Conservation (phyloP, 1,140 invertebrate species). For the Pemphigus obesinymphae region DNA sequence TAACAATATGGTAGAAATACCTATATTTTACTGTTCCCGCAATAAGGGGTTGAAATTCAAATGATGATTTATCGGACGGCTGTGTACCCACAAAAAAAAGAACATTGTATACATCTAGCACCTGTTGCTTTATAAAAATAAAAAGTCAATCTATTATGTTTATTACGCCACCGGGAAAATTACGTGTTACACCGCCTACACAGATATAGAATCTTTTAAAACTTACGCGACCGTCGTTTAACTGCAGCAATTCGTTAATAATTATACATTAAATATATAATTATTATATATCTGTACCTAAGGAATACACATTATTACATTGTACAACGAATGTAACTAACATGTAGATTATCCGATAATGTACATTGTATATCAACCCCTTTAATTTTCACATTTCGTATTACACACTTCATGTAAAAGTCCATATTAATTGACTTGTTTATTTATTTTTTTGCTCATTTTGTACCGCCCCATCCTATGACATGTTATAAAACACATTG, state of each 20-base stretch:
- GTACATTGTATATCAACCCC: too few relatives aligned
- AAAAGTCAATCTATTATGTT: neutral
- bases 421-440: too few relatives aligned
- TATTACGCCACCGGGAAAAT: constrained; percentile 30
- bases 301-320: too few relatives aligned
- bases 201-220: neutral
- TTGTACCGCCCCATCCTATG: too few relatives aligned
- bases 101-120: neutral
- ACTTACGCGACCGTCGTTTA: neutral
- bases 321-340: too few relatives aligned
- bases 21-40: neutral
- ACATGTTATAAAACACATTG: too few relatives aligned
- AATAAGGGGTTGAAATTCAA: neutral
- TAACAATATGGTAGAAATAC: neutral
- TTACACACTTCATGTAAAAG: too few relatives aligned
- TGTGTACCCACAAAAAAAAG: neutral
- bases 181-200: constrained; percentile 6
- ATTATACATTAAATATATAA: neutral
- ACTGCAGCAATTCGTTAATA: neutral
- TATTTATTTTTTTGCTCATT: too few relatives aligned
- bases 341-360: too few relatives aligned
- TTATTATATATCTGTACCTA: neutral
- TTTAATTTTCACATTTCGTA: too few relatives aligned
- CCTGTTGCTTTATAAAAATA: constrained; percentile 1
- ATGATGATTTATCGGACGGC: neutral